Base-by-base conservation (phyloP, 2,113 vertebrate genomes). In the Syngnathus scovelli region DNA sequence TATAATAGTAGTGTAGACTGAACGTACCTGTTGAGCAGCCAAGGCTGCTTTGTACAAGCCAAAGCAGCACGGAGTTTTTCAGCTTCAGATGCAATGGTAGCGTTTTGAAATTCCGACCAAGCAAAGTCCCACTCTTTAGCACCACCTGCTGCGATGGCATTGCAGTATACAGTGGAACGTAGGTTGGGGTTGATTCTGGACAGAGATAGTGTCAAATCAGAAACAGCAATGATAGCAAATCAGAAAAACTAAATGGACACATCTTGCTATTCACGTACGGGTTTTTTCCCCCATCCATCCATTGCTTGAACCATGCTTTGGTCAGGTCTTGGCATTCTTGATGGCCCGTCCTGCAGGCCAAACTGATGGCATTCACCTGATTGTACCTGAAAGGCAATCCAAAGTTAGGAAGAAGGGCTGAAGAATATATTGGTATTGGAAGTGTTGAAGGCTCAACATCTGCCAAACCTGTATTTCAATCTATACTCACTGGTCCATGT, bases 161-260 rank as follows among this genome's bases (percentile, higher is more conserved):
- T 93, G 86, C 97, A 98, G 90, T 98, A 99, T 59, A 98, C 83
- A 1, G 90, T 72, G 4, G 92, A 90, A 23, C 95, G 93, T 75
- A 98, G 86, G 80, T 98, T 98, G 27, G 93, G 80, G 1, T 92
- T 44, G 70, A 99, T 94, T n/a, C 96, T 98, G 66, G 10, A 63
- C 12, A 66, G 52, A 55, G 23, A 65, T 5, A 1, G 61, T 36
- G 43, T 37, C 3, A 8, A 33, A 43, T 10, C 9, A 58, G 38
- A 43, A 49, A 66, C 1, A 27, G 4, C 27, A 21, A 9, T 39
- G 18, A n/a, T 33, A 33, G 27, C 27, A 33, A 33, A 33, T 33
- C 27, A 33, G 27, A 5, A 44, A 23, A 7, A 3, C 18, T 21
- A 21, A 52, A 52, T 21, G 49, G 49, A 51, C 44, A 27, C 23